Evolutionary conservation across 2,113 vertebrate species (phyloP).

Genomic region (Albula glossodonta): DNA sequence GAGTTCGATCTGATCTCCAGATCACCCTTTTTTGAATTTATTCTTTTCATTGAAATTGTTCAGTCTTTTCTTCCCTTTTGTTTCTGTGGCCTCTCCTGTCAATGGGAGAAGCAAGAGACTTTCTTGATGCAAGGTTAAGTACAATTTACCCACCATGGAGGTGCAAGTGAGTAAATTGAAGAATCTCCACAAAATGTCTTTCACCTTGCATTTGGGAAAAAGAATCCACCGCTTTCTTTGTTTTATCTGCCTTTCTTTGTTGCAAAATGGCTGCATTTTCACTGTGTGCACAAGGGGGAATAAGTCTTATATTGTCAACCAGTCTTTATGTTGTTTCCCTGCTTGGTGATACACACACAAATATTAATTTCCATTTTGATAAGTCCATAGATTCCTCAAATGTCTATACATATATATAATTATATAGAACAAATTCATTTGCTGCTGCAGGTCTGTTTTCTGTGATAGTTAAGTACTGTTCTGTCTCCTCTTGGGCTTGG

Average conservation of each 20-base stretch:
- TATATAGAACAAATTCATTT: slow-evolving; percentile 65
- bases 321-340: slow-evolving; percentile 22
- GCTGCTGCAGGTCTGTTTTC: slow-evolving; percentile 48
- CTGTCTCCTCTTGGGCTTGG: slow-evolving; percentile 52
- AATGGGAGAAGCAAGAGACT: slow-evolving; percentile 43
- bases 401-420: slow-evolving; percentile 72
- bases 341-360: slow-evolving; percentile 11
- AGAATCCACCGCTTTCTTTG: slow-evolving; percentile 21
- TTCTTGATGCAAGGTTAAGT: slow-evolving; percentile 23
- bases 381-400: slow-evolving; percentile 64
- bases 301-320: slow-evolving; percentile 42
- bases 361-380: slow-evolving; percentile 39
- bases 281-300: slow-evolving; percentile 33
- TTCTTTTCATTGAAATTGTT: slow-evolving; percentile 10
- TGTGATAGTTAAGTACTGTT: slow-evolving; percentile 52
- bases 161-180: slow-evolving; percentile 30
- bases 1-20: slow-evolving; percentile 67
- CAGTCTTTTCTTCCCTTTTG: slow-evolving; percentile 3
- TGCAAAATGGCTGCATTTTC: slow-evolving; percentile 36
- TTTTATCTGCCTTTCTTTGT: slow-evolving; percentile 5
- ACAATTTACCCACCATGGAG: slow-evolving; percentile 38
- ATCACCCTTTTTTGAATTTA: slow-evolving; percentile 48
- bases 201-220: slow-evolving; percentile 46
- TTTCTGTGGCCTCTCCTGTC: slow-evolving; percentile 40
- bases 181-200: slow-evolving; percentile 54